A percentile compares a stretch with the other conserved stretches of the same genome.
phyloP scores from a whole-genome alignment of 2,113 vertebrate species.

The Crotalus viridis region DNA sequence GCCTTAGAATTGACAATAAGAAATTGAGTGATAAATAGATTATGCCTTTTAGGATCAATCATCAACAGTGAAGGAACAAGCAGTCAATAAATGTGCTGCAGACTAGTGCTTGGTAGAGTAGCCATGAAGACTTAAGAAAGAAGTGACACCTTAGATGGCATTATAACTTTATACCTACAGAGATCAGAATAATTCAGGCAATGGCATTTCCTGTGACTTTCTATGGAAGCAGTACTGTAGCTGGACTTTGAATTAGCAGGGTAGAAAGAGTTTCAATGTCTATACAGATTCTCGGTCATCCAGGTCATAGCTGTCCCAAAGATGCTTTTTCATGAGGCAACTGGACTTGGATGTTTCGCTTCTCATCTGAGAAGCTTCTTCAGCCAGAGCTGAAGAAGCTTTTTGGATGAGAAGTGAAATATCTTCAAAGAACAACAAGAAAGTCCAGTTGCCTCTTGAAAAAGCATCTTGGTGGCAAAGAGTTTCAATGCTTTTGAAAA shows the following conservation, averaged over 20 bases:
- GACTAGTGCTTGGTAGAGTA: neutral
- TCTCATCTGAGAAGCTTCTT: too few relatives aligned
- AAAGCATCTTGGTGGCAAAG: too few relatives aligned
- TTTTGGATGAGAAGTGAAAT: too few relatives aligned
- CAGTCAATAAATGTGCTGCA: neutral
- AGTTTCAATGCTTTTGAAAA: neutral
- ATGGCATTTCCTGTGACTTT: neutral
- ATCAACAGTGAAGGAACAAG: neutral
- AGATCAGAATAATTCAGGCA: neutral
- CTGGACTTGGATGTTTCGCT: too few relatives aligned
- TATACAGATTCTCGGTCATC: too few relatives aligned
- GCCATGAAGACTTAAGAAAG: neutral
- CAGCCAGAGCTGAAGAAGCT: too few relatives aligned
- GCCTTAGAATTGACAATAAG: neutral
- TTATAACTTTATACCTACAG: neutral
- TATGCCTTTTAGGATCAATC: neutral
- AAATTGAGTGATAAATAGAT: neutral
- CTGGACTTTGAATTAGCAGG: neutral
- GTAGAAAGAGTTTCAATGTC: neutral
- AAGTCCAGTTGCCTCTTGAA: too few relatives aligned
- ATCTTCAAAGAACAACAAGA: too few relatives aligned
- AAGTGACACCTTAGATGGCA: neutral
- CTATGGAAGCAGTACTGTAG: neutral
- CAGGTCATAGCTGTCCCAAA: too few relatives aligned
- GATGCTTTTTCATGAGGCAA: too few relatives aligned